phyloP scores from a whole-genome alignment of 2,797 vertebrate genomes.

The Sorex maritimensis region DNA sequence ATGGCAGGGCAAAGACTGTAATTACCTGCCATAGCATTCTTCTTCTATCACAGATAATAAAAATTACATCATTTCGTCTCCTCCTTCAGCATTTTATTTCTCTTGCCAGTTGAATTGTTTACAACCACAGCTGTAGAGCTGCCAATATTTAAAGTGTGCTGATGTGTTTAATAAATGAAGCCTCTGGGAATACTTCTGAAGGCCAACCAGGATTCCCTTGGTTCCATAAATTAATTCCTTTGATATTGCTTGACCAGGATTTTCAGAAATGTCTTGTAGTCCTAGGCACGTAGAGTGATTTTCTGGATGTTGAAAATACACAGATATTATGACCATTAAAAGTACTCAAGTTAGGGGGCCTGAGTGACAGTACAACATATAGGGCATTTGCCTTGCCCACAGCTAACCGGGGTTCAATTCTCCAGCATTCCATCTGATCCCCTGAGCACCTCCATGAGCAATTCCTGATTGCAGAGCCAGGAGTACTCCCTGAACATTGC shows the following conservation, averaged over 20 bases:
- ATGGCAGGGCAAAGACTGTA: background rate
- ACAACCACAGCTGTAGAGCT: background rate
- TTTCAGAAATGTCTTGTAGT: conserved; percentile 7
- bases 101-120: background rate
- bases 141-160: conserved; percentile 58
- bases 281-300: background rate
- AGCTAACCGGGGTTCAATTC: too few relatives aligned
- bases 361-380: too few relatives aligned
- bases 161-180: conserved; percentile 63
- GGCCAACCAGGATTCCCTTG: background rate
- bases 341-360: background rate
- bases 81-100: background rate
- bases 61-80: conserved; percentile 35
- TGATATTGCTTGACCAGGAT: background rate
- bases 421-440: too few relatives aligned
- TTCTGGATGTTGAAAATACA: background rate
- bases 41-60: background rate
- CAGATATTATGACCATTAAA: background rate
- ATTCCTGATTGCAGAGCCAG: too few relatives aligned
- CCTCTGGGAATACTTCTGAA: background rate
- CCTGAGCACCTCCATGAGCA: too few relatives aligned
- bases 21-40: background rate
- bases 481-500: too few relatives aligned
- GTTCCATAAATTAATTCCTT: background rate
- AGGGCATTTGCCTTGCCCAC: too few relatives aligned